Conservation (phyloP, 2,888 invertebrate species). For the Sturmia bella region DNA sequence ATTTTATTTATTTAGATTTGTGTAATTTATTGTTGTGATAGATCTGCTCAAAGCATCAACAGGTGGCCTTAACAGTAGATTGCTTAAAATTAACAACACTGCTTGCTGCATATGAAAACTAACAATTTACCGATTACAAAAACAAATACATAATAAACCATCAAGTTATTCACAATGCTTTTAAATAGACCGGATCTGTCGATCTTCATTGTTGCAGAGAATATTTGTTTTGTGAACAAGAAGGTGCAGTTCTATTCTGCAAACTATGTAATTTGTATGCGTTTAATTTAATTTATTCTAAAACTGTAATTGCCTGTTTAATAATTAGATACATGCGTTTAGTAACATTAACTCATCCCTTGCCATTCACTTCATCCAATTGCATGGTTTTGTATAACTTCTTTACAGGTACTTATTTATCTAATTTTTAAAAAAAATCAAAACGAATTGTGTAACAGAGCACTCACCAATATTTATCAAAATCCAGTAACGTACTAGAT, state of each 20-base stretch:
- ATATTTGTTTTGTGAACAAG: slow-evolving; percentile 22
- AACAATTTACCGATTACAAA: background rate
- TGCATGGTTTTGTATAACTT: too few relatives aligned
- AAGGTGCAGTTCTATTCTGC: slow-evolving; percentile 5
- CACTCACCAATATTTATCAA: too few relatives aligned
- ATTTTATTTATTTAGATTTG: slow-evolving; percentile 41
- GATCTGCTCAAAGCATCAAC: slow-evolving; percentile 47
- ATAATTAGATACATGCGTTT: too few relatives aligned
- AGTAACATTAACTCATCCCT: too few relatives aligned
- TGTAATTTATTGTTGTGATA: slow-evolving; percentile 67
- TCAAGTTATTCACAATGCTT: slow-evolving; percentile 25
- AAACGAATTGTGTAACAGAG: too few relatives aligned
- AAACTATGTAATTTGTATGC: background rate
- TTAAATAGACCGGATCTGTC: slow-evolving; percentile 67
- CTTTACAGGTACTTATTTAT: too few relatives aligned
- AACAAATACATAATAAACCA: slow-evolving; percentile 6
- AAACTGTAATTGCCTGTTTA: background rate
- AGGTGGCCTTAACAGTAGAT: slow-evolving; percentile 60
- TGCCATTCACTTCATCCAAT: too few relatives aligned
- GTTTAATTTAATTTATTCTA: background rate
- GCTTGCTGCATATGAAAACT: slow-evolving; percentile 9
- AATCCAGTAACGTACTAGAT: too few relatives aligned
- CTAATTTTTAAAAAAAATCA: too few relatives aligned
- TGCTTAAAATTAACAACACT: background rate
- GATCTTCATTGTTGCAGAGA: slow-evolving; percentile 59